Base-by-base conservation (phyloP, 2,797 vertebrate species). In the Anas bahamensis region DNA sequence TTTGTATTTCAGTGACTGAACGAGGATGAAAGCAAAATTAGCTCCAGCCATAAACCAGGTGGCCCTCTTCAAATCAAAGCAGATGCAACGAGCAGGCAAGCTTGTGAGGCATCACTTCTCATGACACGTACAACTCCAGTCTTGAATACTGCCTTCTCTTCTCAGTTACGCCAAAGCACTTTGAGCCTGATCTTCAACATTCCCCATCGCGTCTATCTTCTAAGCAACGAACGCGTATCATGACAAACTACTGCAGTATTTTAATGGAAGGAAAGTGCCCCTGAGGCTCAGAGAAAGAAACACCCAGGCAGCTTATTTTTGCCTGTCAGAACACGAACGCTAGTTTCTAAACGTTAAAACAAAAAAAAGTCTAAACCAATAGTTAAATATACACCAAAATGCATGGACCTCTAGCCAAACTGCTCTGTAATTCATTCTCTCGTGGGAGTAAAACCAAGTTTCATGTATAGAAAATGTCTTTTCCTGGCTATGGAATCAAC, bases 41-140 rank as follows among this genome's bases (percentile, higher is more conserved):
- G 33, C 53, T 93, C 37, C 83, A 91, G 86, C 86, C 83, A 80
- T 74, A 93, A 87, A 86, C 57, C 65, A 91, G 91, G 85, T 75
- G 80, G 78, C 41, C 74, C 69, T 77, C 66, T 80, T 76, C 72
- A 84, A 94, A 91, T 94, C 92, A 92, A 95, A 96, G 82, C 71
- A 88, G 60, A 88, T 56, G 37, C 65, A 92, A 86, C 71, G 42
- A 95, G 79, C 68, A 72, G 64, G 73, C 59, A 92, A 90, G 75
- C 88, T 81, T 79, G 83, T 50, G 90, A 92, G 55, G 80, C 0
- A 2, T 88, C 90, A 93, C 56, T 83, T 91, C 86, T 81, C 1
- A 1, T 50, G 91, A 90, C 86, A 88, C 50, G 83, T 86, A 80
- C 88, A 94, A 87, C 70, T 72, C 53, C 69, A 82, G 61, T 17